phyloP scores from a whole-genome alignment of 2,797 vertebrate genomes.

The Odontamblyopus lacepedii region DNA sequence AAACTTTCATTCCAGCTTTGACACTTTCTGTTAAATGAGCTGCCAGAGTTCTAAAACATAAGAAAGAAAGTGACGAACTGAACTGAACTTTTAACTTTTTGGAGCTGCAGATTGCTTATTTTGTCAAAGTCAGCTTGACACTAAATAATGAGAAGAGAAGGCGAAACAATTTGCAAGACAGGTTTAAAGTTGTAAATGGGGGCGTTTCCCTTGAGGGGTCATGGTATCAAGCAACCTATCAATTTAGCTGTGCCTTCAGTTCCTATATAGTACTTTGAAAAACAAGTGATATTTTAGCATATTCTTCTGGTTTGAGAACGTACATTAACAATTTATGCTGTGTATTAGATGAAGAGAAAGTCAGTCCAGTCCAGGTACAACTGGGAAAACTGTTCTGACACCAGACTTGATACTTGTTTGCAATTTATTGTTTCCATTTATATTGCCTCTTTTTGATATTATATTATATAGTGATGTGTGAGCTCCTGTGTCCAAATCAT shows the following conservation, averaged over 20 bases:
- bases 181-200: background rate
- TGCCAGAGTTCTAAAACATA: conserved; percentile 23
- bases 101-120: conserved; percentile 19
- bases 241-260: background rate
- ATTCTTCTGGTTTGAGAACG: background rate
- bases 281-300: background rate
- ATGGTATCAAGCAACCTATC: background rate
- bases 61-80: conserved; percentile 18
- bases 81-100: conserved; percentile 11
- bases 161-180: conserved; percentile 1
- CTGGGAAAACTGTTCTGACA: background rate
- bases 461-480: too few species aligned
- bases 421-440: too few species aligned
- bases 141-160: background rate
- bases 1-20: conserved; percentile 11
- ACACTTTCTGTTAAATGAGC: conserved; percentile 22
- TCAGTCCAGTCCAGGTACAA: background rate
- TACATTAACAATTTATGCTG: background rate
- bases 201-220: background rate
- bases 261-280: background rate
- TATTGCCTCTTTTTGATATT: background rate
- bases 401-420: too few species aligned
- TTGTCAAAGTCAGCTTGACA: conserved; percentile 1
- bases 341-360: background rate
- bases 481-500: too few species aligned